A percentile compares a stretch with the other conserved stretches of the same genome.
Evolutionary conservation across 64 coral and sea anemone species (phyloP).

Genomic region (Actinia tenebrosa): DNA sequence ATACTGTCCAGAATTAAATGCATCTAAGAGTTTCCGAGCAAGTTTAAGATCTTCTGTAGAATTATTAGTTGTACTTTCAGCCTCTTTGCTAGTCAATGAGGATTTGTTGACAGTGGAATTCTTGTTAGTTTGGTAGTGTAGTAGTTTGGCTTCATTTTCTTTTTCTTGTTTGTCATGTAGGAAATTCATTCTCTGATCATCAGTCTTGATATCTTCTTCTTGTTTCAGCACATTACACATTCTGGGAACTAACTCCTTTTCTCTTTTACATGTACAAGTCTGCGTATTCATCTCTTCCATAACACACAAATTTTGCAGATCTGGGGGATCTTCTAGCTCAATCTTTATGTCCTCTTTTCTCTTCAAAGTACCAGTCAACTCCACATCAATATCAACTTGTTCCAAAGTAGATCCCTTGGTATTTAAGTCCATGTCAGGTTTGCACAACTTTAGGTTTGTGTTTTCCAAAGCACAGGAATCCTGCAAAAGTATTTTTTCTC

Average conservation of each 20-base stretch:
- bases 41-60: neutral
- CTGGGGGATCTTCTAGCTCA: neutral
- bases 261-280: neutral
- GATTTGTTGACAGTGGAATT: neutral
- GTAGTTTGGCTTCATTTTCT: neutral
- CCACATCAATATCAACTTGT: neutral
- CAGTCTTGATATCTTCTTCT: neutral
- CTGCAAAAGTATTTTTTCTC: too few species aligned
- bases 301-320: neutral
- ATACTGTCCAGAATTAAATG: neutral
- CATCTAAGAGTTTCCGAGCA: neutral
- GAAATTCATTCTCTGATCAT: neutral
- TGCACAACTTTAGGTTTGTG: neutral
- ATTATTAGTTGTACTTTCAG: neutral
- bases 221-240: too few species aligned
- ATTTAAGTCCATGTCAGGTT: neutral
- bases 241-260: neutral
- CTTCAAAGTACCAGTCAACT: neutral
- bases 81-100: neutral
- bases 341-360: neutral
- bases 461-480: neutral
- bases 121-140: neutral
- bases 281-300: neutral
- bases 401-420: neutral
- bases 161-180: neutral